phyloP scores from a whole-genome alignment of 2,797 vertebrate genomes.

The Psittacula echo region DNA sequence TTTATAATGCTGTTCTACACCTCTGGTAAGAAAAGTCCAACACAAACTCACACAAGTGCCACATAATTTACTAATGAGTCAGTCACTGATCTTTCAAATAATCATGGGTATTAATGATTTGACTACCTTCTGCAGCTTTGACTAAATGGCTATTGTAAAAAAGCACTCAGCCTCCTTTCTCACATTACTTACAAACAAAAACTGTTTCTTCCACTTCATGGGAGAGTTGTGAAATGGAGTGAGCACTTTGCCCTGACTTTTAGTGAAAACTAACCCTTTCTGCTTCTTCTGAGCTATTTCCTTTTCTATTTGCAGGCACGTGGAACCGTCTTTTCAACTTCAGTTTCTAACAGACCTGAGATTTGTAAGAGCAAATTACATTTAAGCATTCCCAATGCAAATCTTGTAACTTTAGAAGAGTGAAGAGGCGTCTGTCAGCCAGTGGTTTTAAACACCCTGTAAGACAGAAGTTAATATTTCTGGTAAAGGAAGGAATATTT shows the following conservation, averaged over 20 bases:
- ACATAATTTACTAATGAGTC: conserved; percentile 23
- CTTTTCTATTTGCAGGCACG: neutral
- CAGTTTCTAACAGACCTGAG: neutral
- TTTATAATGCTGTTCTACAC: neutral
- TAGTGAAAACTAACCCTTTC: conserved; percentile 14
- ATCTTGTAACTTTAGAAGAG: neutral
- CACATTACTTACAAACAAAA: conserved; percentile 48
- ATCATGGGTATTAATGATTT: conserved; percentile 33
- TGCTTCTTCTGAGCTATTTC: neutral
- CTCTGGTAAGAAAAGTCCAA: neutral
- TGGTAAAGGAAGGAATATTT: neutral
- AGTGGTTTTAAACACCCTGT: neutral
- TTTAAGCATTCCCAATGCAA: neutral
- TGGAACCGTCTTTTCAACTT: neutral
- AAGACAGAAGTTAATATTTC: neutral
- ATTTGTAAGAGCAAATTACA: neutral
- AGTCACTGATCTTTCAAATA: conserved; percentile 36
- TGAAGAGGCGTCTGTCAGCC: neutral
- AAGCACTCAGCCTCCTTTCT: conserved; percentile 52
- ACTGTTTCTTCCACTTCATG: neutral
- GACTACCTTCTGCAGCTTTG: conserved; percentile 34
- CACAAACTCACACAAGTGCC: conserved; percentile 1
- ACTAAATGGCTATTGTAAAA: conserved; percentile 48
- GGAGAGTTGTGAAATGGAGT: conserved; percentile 4
- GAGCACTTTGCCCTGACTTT: neutral